Evolutionary conservation across 2,113 vertebrate species (phyloP).

Genomic region (Sakesphorus luctuosus): DNA sequence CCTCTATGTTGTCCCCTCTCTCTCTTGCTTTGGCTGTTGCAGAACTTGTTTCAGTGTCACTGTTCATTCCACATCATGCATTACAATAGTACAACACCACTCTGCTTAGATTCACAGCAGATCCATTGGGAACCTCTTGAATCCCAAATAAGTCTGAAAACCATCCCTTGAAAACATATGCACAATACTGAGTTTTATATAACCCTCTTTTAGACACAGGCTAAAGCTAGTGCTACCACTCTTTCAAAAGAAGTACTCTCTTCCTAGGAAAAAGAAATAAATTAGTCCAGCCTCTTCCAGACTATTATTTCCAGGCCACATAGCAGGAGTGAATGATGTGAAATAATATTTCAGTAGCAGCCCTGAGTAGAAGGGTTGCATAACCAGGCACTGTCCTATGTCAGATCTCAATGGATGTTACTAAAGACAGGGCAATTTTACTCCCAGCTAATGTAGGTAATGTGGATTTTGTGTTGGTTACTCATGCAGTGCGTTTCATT

Average conservation of each 20-base stretch:
- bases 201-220: background rate
- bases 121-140: background rate
- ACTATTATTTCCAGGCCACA: constrained; percentile 62
- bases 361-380: constrained; percentile 18
- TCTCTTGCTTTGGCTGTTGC: background rate
- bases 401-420: background rate
- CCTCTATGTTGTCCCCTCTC: background rate
- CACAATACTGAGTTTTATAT: background rate
- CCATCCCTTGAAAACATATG: background rate
- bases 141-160: background rate
- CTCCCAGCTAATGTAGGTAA: background rate
- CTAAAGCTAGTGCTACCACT: background rate
- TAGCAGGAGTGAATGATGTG: constrained; percentile 45
- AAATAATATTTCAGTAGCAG: constrained; percentile 39
- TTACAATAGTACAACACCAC: background rate
- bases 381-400: constrained; percentile 12
- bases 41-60: background rate
- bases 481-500: background rate
- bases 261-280: background rate
- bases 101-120: background rate
- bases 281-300: background rate
- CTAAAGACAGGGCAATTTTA: background rate
- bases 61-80: background rate
- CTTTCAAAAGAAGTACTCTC: constrained; percentile 7
- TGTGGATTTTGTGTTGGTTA: background rate